A percentile compares a stretch with the other conserved stretches of the same genome.
phyloP scores from a whole-genome alignment of 2,888 invertebrate species.

The Rhodophaea formosa region DNA sequence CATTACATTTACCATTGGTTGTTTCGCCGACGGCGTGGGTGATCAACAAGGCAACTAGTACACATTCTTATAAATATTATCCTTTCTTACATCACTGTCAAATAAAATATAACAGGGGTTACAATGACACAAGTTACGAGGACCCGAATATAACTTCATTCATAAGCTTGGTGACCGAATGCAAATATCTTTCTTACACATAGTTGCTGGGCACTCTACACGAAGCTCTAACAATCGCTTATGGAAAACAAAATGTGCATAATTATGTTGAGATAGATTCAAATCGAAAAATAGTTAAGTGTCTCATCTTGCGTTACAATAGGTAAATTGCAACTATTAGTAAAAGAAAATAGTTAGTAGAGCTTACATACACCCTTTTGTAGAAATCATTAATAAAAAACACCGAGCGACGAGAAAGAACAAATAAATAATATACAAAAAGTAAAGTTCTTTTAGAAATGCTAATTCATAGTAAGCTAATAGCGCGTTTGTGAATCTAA shows the following conservation, averaged over 20 bases:
- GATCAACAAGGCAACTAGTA: neutral
- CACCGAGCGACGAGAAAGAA: too few species aligned
- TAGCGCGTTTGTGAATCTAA: too few species aligned
- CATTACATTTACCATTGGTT: neutral
- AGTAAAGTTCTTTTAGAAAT: too few species aligned
- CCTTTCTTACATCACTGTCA: neutral
- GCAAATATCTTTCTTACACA: constrained; percentile 1
- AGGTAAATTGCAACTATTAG: neutral
- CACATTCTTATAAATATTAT: neutral
- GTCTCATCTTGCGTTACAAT: neutral
- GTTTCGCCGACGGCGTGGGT: neutral
- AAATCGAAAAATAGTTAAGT: too few species aligned
- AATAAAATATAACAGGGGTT: constrained; percentile 14
- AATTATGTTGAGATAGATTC: neutral
- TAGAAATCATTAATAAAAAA: too few species aligned
- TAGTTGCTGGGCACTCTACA: constrained; percentile 13
- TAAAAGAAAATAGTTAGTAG: too few species aligned
- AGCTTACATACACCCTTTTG: too few species aligned
- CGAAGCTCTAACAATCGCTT: constrained; percentile 9
- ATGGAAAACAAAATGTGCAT: neutral
- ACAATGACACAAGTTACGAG: constrained; percentile 8
- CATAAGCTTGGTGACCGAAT: constrained; percentile 4
- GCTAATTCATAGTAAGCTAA: too few species aligned
- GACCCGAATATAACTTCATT: neutral
- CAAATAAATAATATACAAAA: too few species aligned